These are phyloP conservation scores for Anolis sagrei DNA, from an alignment of 2,113 vertebrate species.

Conservation along the genomic window DNA sequence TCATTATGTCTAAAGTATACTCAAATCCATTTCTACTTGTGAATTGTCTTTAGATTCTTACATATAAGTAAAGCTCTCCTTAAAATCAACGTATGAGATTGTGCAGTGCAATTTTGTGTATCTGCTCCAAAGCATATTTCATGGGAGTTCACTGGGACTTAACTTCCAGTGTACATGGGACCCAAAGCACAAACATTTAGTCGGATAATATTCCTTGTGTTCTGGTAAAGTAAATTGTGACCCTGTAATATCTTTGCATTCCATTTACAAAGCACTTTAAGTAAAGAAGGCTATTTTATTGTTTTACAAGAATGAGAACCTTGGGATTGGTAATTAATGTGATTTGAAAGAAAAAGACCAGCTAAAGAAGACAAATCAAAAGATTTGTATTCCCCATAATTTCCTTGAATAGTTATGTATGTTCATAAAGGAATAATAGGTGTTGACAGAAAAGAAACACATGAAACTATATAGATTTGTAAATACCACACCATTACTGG, in stretches of 20 bases:
- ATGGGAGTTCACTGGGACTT: background rate
- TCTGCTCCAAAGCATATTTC: background rate
- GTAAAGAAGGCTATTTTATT: conserved; percentile 60
- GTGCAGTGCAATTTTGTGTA: background rate
- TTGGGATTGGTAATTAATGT: conserved; percentile 46
- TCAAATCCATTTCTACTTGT: too few species aligned
- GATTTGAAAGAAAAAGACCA: conserved; percentile 51
- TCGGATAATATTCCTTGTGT: too few species aligned
- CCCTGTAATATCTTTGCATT: conserved; percentile 38
- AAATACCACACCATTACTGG: conserved; percentile 59
- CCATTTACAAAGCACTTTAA: conserved; percentile 38
- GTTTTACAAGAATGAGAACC: conserved; percentile 55
- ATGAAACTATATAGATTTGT: conserved; percentile 66
- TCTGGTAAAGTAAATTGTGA: background rate
- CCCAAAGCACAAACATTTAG: background rate
- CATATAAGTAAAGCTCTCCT: background rate
- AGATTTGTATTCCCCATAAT: conserved; percentile 51
- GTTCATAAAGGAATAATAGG: conserved; percentile 63
- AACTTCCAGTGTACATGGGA: background rate
- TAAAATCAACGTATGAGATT: background rate
- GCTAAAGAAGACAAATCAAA: conserved; percentile 54
- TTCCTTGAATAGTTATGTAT: conserved; percentile 68
- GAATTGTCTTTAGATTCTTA: too few species aligned
- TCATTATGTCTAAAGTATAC: too few species aligned
- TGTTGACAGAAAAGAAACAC: conserved; percentile 72